phyloP scores from a whole-genome alignment of 2,113 vertebrate genomes.

The Gadus macrocephalus region DNA sequence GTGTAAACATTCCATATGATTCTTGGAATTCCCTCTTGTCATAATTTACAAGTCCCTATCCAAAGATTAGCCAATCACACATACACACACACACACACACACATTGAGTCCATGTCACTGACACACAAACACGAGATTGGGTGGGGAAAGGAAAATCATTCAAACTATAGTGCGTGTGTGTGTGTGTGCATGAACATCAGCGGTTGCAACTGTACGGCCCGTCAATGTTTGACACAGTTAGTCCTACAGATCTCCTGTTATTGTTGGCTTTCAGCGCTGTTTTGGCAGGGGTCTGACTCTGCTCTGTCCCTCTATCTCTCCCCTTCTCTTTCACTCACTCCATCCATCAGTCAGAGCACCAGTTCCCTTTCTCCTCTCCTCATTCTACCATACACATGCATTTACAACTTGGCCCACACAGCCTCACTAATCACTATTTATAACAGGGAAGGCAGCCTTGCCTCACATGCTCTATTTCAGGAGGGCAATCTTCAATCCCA shows the following conservation, averaged over 20 bases:
- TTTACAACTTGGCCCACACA: constrained; percentile 18
- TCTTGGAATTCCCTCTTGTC: constrained; percentile 40
- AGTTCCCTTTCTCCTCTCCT: constrained; percentile 18
- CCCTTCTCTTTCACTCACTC: constrained; percentile 3
- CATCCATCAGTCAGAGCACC: neutral
- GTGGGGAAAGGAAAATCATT: neutral
- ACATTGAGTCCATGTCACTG: neutral
- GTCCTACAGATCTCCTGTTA: constrained; percentile 56
- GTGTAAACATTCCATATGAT: constrained; percentile 26
- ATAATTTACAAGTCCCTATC: constrained; percentile 24
- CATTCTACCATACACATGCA: neutral
- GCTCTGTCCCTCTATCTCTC: constrained; percentile 8
- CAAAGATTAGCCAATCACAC: constrained; percentile 24
- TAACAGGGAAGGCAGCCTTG: constrained; percentile 52
- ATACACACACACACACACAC: neutral
- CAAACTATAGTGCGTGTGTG: neutral
- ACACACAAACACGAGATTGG: neutral
- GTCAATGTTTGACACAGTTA: constrained; percentile 45
- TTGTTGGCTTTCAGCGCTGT: constrained; percentile 51
- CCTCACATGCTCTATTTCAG: constrained; percentile 62
- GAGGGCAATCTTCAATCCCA: constrained; percentile 58
- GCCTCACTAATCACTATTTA: constrained; percentile 56
- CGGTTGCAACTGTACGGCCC: constrained; percentile 29
- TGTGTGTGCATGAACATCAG: constrained; percentile 17
- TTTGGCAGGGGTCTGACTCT: constrained; percentile 35